Percentiles rank a stretch among this genome's conserved stretches.
phyloP scores from a whole-genome alignment of 2,113 vertebrate species.

The Malurus melanocephalus region DNA sequence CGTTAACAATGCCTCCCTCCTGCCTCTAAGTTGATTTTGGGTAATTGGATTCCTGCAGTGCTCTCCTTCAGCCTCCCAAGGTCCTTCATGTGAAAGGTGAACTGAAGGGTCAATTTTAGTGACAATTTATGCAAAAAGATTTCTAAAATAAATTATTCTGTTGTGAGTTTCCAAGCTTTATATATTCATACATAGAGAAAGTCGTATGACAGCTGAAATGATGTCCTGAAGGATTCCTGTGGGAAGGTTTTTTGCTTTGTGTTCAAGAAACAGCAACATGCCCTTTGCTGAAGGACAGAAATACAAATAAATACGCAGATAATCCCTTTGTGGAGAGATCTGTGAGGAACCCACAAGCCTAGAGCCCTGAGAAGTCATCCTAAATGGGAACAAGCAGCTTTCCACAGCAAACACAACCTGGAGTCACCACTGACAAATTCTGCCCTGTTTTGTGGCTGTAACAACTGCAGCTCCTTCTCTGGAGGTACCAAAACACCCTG shows the following conservation, averaged over 20 bases:
- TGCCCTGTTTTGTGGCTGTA: fast-evolving
- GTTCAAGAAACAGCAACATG: not conserved
- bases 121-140: not conserved
- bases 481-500: not conserved
- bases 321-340: not conserved
- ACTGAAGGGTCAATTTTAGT: not conserved
- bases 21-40: conserved; percentile 2
- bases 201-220: not conserved
- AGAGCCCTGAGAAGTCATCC: not conserved
- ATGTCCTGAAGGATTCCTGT: not conserved
- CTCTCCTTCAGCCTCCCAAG: not conserved
- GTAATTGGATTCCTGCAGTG: conserved; percentile 11
- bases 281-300: not conserved
- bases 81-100: not conserved
- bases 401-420: not conserved
- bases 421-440: not conserved
- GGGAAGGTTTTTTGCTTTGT: not conserved
- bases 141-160: not conserved
- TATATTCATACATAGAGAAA: not conserved
- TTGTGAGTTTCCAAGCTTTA: not conserved
- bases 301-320: not conserved
- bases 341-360: not conserved
- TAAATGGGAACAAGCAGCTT: fast-evolving
- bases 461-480: not conserved
- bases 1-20: not conserved